Evolutionary conservation across 2,888 invertebrate species (phyloP).

Genomic region (Standfussiana lucernea): DNA sequence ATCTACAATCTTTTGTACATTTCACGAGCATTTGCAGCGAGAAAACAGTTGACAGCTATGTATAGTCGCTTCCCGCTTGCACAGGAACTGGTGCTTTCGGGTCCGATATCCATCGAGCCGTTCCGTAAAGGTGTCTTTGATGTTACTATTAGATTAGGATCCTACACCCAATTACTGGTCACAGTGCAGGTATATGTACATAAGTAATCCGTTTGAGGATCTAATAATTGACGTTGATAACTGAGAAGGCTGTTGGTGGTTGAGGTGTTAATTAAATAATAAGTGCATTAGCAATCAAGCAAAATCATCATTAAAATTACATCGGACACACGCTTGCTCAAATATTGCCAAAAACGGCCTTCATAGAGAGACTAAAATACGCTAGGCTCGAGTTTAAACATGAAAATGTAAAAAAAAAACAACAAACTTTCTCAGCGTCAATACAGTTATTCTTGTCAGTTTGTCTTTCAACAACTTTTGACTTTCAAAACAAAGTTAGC

Average conservation of each 20-base stretch:
- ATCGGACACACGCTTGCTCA: not conserved
- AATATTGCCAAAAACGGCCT: not conserved
- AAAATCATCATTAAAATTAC: not conserved
- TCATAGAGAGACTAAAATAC: not conserved
- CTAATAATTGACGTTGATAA: constrained; percentile 22
- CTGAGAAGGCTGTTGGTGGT: not conserved
- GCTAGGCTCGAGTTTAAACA: not conserved
- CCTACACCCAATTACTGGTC: constrained; percentile 57
- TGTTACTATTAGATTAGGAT: constrained; percentile 62
- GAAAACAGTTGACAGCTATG: not conserved
- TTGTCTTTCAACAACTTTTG: constrained; percentile 31
- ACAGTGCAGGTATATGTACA: constrained; percentile 21
- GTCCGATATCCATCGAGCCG: constrained; percentile 12
- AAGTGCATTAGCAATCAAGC: not conserved
- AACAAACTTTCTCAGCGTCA: too few species aligned
- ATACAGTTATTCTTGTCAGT: constrained; percentile 8
- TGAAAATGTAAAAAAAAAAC: not conserved
- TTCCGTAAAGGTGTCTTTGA: constrained; percentile 56
- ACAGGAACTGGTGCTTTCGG: not conserved
- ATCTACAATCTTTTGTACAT: not conserved
- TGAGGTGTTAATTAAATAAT: not conserved
- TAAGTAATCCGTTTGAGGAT: constrained; percentile 32
- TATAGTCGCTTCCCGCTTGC: not conserved
- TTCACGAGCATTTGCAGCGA: not conserved
- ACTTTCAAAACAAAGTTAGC: constrained; percentile 28